These are phyloP conservation scores for Encarsia formosa DNA, from an alignment of 2,888 invertebrate genomes.

Conservation along the genomic window DNA sequence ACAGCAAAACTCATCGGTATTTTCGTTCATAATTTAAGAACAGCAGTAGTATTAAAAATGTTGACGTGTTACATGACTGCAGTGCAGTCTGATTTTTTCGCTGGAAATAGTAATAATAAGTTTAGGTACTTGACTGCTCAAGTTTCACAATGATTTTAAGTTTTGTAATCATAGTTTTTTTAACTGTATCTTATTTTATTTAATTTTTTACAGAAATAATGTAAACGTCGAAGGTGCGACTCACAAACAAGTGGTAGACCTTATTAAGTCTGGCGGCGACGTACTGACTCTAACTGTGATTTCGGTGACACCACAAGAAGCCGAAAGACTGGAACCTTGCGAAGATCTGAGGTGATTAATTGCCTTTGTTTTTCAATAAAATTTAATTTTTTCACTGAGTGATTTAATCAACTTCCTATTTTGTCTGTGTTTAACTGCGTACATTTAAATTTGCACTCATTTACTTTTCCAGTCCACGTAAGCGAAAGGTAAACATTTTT, in stretches of 20 bases:
- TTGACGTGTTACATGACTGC: conserved; percentile 41
- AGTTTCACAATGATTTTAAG: too few species aligned
- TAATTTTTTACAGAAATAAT: conserved; percentile 93
- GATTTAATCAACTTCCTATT: too few species aligned
- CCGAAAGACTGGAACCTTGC: conserved; percentile 51
- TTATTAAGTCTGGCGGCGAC: conserved; percentile 98
- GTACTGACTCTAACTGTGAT: conserved; percentile 93
- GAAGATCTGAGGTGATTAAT: conserved; percentile 48
- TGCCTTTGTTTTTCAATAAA: too few species aligned
- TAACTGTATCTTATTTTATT: too few species aligned
- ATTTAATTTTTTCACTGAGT: too few species aligned
- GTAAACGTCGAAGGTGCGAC: conserved; percentile 99
- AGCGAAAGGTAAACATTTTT: too few species aligned
- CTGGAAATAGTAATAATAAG: conserved; percentile 24
- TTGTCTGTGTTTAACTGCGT: too few species aligned
- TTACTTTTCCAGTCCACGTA: too few species aligned
- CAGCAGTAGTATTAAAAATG: conserved; percentile 26
- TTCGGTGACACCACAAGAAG: conserved; percentile 87
- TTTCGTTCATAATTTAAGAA: neutral
- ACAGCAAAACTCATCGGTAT: too few species aligned
- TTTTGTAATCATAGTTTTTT: too few species aligned
- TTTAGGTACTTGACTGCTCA: too few species aligned
- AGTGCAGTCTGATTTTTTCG: conserved; percentile 38
- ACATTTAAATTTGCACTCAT: too few species aligned
- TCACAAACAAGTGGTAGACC: conserved; percentile 98